Conservation (phyloP, 2,888 invertebrate genomes). For the Acrobasis repandana region DNA sequence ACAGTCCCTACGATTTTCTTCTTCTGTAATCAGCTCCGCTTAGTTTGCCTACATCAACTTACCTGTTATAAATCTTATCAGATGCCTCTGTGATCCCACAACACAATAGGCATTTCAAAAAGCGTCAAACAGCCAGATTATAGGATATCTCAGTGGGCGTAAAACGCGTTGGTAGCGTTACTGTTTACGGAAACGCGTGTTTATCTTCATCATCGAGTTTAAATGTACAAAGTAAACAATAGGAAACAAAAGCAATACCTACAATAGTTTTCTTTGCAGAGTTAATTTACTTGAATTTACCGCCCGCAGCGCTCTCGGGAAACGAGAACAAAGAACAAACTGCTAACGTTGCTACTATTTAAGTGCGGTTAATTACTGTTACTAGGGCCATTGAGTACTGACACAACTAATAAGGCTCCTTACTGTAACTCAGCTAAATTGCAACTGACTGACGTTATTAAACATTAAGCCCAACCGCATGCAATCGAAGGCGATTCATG, state of each 20-base stretch:
- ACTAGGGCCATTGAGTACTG: constrained; percentile 21
- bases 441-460: constrained; percentile 30
- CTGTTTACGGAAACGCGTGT: no score
- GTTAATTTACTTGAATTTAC: constrained; percentile 11
- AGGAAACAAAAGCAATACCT: not conserved
- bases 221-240: no score
- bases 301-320: not conserved
- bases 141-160: no score
- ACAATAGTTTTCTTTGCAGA: constrained; percentile 11
- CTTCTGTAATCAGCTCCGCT: no score
- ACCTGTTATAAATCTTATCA: no score
- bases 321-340: constrained; percentile 12
- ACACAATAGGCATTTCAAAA: no score
- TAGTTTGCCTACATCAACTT: no score
- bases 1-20: no score
- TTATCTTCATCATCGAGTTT: no score
- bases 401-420: constrained; percentile 22
- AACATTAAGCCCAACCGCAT: constrained; percentile 29
- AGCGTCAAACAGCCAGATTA: no score
- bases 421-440: constrained; percentile 30
- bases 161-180: no score
- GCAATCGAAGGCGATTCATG: constrained; percentile 28
- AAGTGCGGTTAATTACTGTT: constrained; percentile 25
- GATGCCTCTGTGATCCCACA: no score
- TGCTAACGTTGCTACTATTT: constrained; percentile 15